Evolutionary conservation across 2,888 invertebrate genomes (phyloP), one percentile per base, ranked within the genome.

Genomic region (Hypena proboscidalis): DNA sequence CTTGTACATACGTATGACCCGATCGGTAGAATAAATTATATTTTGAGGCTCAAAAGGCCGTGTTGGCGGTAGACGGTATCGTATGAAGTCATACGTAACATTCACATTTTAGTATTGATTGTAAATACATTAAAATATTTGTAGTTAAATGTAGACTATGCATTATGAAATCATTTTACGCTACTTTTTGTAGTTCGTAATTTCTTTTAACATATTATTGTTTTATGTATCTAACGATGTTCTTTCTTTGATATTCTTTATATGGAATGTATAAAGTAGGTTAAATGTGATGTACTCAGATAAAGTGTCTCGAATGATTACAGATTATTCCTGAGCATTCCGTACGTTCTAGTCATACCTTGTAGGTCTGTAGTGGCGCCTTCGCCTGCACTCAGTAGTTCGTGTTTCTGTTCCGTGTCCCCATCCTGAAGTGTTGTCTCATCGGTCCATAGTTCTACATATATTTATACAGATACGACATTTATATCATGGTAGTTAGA

Each of bases 1-100:
- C 81, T 80, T 88, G 90, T 90, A 90, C 76, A 89, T 88, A 90
- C 89, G 90, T 90, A 88, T 87, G 89, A 83, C 88, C 72, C 73
- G 81, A 77, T 73, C 70, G 77, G 76, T 83, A 80, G 77, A 63
- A 68, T 77, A 70, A 69, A 75, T 73, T 83, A 80, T 84, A 82
- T 85, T 80, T 84, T 83, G 83, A 66, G 83, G 83, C 82, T 80
- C 77, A 73, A 77, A 51, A 70, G 56, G 80, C 78, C 80, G 58
- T 66, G 64, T 64, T 66, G 77, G 70, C 70, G 60, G 59, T 70
- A 72, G 76, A 71, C 76, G 73, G 76, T 60, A 60, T 72, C 69
- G 77, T 79, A 76, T 80, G 78, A 70, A 60, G 85, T 85, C 87
- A 81, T 87, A 85, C 86, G 84, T 87, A 80, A 77, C 73, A 78